Percentiles rank a stretch among this genome's conserved stretches.
phyloP scores from a whole-genome alignment of 2,113 vertebrate species.

The Theristicus caerulescens region DNA sequence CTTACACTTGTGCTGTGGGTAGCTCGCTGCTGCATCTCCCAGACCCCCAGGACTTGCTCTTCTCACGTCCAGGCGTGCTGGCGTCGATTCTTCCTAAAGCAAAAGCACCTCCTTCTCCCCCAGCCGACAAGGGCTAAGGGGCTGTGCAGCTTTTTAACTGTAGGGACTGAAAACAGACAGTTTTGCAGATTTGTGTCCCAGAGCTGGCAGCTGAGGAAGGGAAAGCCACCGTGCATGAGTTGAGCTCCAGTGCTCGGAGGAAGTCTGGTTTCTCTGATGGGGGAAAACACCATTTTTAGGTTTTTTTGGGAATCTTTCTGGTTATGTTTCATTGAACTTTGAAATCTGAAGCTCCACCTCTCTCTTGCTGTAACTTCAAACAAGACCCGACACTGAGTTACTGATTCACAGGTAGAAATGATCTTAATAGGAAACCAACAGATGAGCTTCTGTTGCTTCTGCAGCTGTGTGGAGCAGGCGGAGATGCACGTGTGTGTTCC shows the following conservation, averaged over 20 bases:
- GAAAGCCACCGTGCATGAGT: rapidly evolving
- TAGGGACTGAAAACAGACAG: background rate
- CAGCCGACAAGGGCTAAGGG: background rate
- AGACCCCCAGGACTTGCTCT: background rate
- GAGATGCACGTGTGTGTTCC: rapidly evolving
- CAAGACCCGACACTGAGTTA: background rate
- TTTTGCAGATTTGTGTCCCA: background rate
- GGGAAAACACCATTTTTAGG: background rate
- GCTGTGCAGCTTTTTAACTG: background rate
- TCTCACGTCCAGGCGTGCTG: rapidly evolving
- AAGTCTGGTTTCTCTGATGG: background rate
- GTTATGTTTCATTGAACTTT: background rate
- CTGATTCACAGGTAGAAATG: background rate
- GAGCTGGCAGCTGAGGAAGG: background rate
- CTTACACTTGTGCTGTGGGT: background rate
- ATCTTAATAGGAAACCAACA: background rate
- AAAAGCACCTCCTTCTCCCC: background rate
- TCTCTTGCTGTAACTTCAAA: background rate
- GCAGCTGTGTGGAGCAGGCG: background rate
- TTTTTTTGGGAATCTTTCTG: background rate
- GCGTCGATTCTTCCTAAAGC: background rate
- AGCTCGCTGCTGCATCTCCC: background rate
- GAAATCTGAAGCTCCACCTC: background rate
- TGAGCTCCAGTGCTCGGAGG: background rate
- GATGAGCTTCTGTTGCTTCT: background rate